Conservation (phyloP, 2,888 invertebrate species). For the Synanthedon myopaeformis region DNA sequence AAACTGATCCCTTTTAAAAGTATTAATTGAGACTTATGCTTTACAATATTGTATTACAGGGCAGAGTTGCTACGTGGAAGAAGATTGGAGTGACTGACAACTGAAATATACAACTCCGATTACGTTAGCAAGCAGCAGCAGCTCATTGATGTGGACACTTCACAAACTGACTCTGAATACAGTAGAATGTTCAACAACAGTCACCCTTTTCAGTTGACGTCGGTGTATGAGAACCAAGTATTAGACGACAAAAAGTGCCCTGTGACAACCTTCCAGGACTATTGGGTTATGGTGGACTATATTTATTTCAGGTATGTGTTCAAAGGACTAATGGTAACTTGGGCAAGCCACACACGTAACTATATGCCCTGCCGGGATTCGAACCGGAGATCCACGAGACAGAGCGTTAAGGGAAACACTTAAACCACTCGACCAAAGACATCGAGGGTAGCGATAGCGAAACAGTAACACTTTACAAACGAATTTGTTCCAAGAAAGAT, state of each 20-base stretch:
- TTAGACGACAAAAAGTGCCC: constrained; percentile 51
- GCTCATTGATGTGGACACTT: neutral
- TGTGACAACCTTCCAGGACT: constrained; percentile 82
- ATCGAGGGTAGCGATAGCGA: too few species aligned
- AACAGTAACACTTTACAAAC: too few species aligned
- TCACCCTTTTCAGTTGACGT: constrained; percentile 76
- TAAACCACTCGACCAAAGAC: too few species aligned
- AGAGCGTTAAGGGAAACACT: too few species aligned
- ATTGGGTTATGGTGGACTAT: constrained; percentile 89
- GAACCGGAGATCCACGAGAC: too few species aligned
- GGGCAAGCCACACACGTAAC: too few species aligned
- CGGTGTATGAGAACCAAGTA: constrained; percentile 74
- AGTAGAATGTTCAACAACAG: constrained; percentile 66
- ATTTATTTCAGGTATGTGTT: constrained; percentile 88
- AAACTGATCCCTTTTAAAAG: too few species aligned
- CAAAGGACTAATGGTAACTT: too few species aligned
- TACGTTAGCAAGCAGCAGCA: constrained; percentile 5
- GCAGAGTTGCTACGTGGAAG: constrained; percentile 47
- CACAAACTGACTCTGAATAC: neutral
- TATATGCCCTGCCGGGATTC: too few species aligned
- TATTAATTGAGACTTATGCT: too few species aligned
- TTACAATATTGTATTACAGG: constrained; percentile 19
- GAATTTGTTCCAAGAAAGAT: too few species aligned
- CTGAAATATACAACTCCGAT: constrained; percentile 56
- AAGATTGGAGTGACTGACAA: constrained; percentile 68